Percentiles rank a stretch among this genome's conserved stretches.
phyloP scores from a whole-genome alignment of 2,888 invertebrate species.

The Oligia fasciuncula region DNA sequence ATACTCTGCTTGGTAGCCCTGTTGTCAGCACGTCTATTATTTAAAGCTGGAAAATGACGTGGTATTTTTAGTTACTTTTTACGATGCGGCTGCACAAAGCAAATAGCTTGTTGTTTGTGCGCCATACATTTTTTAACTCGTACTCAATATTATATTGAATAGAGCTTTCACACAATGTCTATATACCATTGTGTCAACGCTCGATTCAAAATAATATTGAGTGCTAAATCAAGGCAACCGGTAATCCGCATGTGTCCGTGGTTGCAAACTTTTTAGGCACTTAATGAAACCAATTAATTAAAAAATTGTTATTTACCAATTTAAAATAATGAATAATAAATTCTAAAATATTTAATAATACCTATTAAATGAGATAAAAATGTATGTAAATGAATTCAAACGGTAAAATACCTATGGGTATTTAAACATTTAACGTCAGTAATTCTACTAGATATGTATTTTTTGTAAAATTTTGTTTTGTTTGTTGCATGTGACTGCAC shows the following conservation, averaged over 20 bases:
- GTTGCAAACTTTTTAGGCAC: not conserved
- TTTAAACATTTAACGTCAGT: too few species aligned
- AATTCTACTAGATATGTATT: too few species aligned
- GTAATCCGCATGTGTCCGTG: too few species aligned
- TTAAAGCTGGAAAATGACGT: not conserved
- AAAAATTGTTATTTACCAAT: too few species aligned
- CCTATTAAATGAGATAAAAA: too few species aligned
- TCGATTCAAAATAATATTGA: not conserved
- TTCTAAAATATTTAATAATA: too few species aligned
- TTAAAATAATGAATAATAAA: too few species aligned
- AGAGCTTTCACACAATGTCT: not conserved
- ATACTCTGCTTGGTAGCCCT: slow-evolving; percentile 8
- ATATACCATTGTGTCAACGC: not conserved
- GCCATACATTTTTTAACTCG: not conserved
- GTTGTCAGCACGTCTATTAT: not conserved
- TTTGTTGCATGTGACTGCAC: too few species aligned
- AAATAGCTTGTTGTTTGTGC: slow-evolving; percentile 4
- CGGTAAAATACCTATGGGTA: too few species aligned
- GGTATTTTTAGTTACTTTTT: not conserved
- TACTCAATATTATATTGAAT: not conserved
- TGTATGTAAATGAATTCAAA: too few species aligned
- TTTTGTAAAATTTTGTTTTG: too few species aligned
- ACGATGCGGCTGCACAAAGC: not conserved
- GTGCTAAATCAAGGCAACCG: not conserved
- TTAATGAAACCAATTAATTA: not conserved